Evolutionary conservation across 2,797 vertebrate genomes (phyloP), one percentile per base, ranked within the genome.

Genomic region (Sebastes flavidus): DNA sequence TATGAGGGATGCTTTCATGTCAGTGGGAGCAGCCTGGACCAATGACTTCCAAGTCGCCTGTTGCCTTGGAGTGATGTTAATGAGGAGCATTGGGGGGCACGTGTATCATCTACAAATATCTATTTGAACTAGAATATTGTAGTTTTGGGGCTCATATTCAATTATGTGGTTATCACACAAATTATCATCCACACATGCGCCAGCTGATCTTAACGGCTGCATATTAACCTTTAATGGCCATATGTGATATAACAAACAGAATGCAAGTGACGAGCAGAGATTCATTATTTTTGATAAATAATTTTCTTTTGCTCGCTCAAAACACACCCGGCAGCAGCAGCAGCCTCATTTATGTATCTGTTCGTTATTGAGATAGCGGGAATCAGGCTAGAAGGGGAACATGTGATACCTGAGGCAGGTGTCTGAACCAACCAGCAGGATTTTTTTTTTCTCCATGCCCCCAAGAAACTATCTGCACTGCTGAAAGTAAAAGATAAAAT

Each of bases 401-500:
- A 70, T 72, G 73, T 16, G 32, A 77, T 68, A 86, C 84, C 84
- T 76, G 69, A 81, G 86, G 89, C 86, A 85, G 70, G 58, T 84
- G 79, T 87, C 65, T 84, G 55, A 78, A 79, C 61, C 70, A 72
- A 62, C 63, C 29, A 60, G 67, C 74, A 83, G 46, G 73, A 75
- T 74, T 85, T 81, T 81, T 65, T 56, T 38, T 24, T 10, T 30
- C 24, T 12, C 0, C 14, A 18, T 86, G 63, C 77, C 84, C 75
- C 22, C 10, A 46, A 81, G 85, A 86, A 86, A 75, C 27, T 54
- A 80, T 72, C 77, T 77, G 58, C 75, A 22, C 52, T 61, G 36
- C 78, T 87, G 80, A 83, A 90, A 88, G 76, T 32, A 63, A 72
- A 81, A 91, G 85, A 90, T 88, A 85, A 77, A 87, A 77, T 20